Base-by-base conservation (phyloP, 1,140 invertebrate genomes). In the Brachionus paranguensis region DNA sequence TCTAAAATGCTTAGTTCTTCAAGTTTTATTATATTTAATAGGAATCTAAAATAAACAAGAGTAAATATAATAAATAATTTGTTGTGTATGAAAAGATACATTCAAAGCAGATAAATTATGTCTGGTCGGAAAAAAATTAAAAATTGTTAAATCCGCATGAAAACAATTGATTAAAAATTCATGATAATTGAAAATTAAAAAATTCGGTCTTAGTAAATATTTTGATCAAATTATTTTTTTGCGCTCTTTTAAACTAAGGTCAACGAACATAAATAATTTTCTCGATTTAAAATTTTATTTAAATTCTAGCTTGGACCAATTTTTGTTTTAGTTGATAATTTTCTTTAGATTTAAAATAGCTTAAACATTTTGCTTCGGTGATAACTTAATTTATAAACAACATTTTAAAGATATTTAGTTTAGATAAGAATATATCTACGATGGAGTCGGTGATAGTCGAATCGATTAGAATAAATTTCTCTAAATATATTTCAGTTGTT, bases 341-440 rank as follows among this genome's bases (percentile, higher is more conserved):
- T 60, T 60, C 53, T 60, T 20, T 20, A 60, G 53, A 60, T 60
- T 60, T 27, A 60, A 29, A 29, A 55, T 55, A 55, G 50, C 17
- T 55, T 20, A 55, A 60, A 60, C n/a, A 60, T 27, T 60, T 60
- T 60, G 20, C 20, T 60, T 60, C 8, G 53, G 27, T 60, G 53
- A 60, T 60, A 60, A 55, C 50, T 55, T 55, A 55, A 60, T 60
- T 60, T 60, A 60, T 60, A 60, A 60, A 60, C 53, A 60, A 60
- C 20, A 60, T 24, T 60, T 60, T 10, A 60, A 20, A 60, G 53
- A 60, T 60, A 60, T 60, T 60, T 60, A 60, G 53, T 20, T 60
- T 24, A 60, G 53, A 60, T 60, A 60, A 60, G 53, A 60, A 60
- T 60, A 60, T 8, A 47, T 47, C 2, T 14, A 12, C 14, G 10